Evolutionary conservation across 2,888 invertebrate species (phyloP), one percentile per base, ranked within the genome.

Genomic region (Erynnis tages): DNA sequence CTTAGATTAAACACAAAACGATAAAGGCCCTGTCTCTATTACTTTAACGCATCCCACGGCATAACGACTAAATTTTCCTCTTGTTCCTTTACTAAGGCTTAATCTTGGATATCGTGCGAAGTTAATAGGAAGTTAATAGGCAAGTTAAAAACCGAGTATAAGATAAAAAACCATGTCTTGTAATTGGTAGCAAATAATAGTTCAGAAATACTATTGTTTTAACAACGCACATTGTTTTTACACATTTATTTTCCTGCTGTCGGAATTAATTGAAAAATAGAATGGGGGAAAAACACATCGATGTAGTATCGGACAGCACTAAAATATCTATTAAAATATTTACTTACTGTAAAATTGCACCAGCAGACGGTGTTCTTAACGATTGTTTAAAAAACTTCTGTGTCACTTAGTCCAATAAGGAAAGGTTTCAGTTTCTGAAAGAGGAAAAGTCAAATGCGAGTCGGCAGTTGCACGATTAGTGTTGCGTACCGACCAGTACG

Each of bases 1-100:
- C 50, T 58, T 53, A 53, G 57, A 65, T 77, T 79, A 75, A 72
- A 52, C 25, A 52, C 52, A 44, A 52, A 37, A 32, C 38, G 3
- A 17, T 41, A 19, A 46, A 23, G 14, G 29, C 54, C 49, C 50
- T 34, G 44, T 37, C 50, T 30, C 50, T 37, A 41, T 49, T 44
- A 27, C 10, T 37, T n/a, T 52, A 35, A 52, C 50, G 43, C 29
- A 27, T 52, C 44, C 50, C 52, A 52, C 44, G 52, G 52, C 52
- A 30, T 11, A 50, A 41, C 48, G 48, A 40, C 25, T 14, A 13
- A 23, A 47, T 16, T 14, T 19, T 16, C 6, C 10, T 25, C 23
- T 34, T 32, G 23, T 23, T 14, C 14, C 14, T 30, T 30, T 10
- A 3, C 16, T 6, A 34, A 34, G 8, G 21, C 21, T 7, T 34